Percentiles rank a stretch among this genome's conserved stretches.
phyloP scores from a whole-genome alignment of 2,797 vertebrate genomes.

The Hylomyscus alleni region DNA sequence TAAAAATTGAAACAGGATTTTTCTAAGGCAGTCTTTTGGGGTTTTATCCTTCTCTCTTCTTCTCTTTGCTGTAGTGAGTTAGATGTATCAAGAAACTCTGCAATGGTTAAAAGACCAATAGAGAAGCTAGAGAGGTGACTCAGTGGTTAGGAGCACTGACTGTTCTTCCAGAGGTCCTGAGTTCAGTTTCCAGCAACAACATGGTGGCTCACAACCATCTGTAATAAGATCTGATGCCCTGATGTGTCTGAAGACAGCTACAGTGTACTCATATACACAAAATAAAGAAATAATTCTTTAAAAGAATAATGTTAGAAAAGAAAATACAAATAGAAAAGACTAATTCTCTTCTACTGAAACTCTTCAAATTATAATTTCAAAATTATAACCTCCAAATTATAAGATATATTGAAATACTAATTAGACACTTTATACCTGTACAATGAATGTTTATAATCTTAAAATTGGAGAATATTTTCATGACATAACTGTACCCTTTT shows the following conservation, averaged over 20 bases:
- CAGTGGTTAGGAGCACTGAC: neutral
- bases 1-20: neutral
- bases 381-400: constrained; percentile 11
- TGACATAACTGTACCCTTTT: neutral
- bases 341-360: neutral
- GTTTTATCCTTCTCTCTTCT: neutral
- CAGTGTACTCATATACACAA: neutral
- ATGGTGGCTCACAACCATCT: neutral
- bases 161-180: neutral
- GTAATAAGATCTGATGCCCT: neutral
- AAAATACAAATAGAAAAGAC: neutral
- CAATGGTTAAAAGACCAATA: neutral
- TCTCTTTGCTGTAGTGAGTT: neutral
- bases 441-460: constrained; percentile 26
- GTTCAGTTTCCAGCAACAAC: neutral
- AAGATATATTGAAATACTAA: constrained; percentile 13
- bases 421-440: neutral
- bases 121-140: neutral
- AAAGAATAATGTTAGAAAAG: neutral
- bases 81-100: neutral
- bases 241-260: neutral
- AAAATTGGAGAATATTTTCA: neutral
- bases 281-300: neutral
- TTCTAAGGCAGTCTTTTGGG: neutral
- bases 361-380: neutral